Conservation (phyloP, 2,113 vertebrate genomes). For the Hippocampus comes region DNA sequence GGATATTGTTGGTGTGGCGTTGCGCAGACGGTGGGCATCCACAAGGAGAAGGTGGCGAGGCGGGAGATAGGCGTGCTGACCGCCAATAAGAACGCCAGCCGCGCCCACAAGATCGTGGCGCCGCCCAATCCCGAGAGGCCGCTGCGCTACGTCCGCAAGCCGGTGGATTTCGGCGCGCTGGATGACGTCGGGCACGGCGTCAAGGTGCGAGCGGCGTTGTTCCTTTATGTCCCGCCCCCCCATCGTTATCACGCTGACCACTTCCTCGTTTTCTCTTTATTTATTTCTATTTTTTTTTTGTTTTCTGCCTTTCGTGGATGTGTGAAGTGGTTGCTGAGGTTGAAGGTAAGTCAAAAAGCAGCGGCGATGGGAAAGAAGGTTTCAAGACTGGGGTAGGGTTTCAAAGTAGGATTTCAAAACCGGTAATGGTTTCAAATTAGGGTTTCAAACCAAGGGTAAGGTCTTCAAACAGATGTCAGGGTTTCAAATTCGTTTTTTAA, state of each 20-base stretch:
- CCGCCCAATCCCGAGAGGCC: conserved; percentile 96
- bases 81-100: conserved; percentile 98
- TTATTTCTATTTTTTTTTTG: conserved; percentile 63
- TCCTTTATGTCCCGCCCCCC: not conserved
- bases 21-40: conserved; percentile 94
- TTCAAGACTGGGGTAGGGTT: too few relatives aligned
- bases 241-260: conserved; percentile 67
- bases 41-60: conserved; percentile 98
- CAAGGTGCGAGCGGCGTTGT: conserved; percentile 76
- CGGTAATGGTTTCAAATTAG: too few relatives aligned
- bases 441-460: too few relatives aligned
- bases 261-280: conserved; percentile 20
- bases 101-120: conserved; percentile 98
- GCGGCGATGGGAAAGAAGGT: too few relatives aligned
- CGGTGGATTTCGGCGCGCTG: conserved; percentile 95
- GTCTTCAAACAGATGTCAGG: too few relatives aligned
- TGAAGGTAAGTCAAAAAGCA: conserved; percentile 85
- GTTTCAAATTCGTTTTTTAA: too few relatives aligned
- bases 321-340: conserved; percentile 98
- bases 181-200: conserved; percentile 98
- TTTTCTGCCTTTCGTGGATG: conserved; percentile 85
- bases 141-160: conserved; percentile 98
- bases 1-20: not conserved
- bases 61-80: conserved; percentile 99
- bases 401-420: too few relatives aligned